Evolutionary conservation across 2,888 invertebrate species (phyloP).

Genomic region (Ctenicera cuprea): DNA sequence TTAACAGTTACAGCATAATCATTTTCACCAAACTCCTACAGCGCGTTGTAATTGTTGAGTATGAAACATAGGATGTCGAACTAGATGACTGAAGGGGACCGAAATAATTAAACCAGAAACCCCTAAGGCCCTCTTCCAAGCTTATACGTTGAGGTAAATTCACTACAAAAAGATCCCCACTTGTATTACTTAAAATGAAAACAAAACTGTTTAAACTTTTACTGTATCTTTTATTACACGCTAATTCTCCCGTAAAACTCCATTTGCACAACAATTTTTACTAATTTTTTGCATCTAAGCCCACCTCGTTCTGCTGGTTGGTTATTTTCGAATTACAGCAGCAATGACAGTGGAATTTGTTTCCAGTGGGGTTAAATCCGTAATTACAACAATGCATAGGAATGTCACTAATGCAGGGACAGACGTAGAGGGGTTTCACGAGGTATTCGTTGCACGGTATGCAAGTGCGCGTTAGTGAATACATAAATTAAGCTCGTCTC

Average conservation of each 20-base stretch:
- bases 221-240: background rate
- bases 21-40: background rate
- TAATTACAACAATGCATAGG: conserved; percentile 52
- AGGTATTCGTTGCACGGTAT: conserved; percentile 44
- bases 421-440: conserved; percentile 39
- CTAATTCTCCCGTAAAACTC: background rate
- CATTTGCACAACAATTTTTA: background rate
- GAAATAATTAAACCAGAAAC: conserved; percentile 16
- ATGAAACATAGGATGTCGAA: conserved; percentile 22
- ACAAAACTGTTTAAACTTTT: background rate
- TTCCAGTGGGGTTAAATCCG: conserved; percentile 43
- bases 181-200: background rate
- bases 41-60: conserved; percentile 9
- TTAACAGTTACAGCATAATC: too few species aligned
- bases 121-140: conserved; percentile 20
- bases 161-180: background rate
- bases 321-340: conserved; percentile 20
- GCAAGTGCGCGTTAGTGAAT: conserved; percentile 42
- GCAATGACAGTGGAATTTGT: conserved; percentile 47
- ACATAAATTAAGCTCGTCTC: conserved; percentile 45
- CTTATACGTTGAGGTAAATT: conserved; percentile 1
- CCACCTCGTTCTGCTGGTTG: conserved; percentile 6
- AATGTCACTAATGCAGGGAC: conserved; percentile 48
- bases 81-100: conserved; percentile 5
- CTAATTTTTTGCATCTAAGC: background rate